Base-by-base conservation (phyloP, 30 jellyfish, hydroid and myxozoan species). In the Cassiopea xamachana region DNA sequence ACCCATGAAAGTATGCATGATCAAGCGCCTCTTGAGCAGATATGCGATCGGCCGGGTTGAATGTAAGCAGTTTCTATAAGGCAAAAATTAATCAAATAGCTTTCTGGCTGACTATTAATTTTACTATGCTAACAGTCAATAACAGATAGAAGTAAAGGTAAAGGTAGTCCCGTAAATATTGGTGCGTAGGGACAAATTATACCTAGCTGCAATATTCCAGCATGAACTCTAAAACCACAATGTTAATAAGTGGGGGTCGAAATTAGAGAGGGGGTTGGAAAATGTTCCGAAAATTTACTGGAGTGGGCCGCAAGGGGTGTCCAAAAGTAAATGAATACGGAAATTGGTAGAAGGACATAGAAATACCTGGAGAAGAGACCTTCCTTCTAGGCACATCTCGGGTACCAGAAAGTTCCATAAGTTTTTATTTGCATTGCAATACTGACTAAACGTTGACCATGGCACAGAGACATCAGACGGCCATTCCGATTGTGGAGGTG, bases 401-500 rank as follows among this genome's bases (percentile, higher is more conserved):
- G 98, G 92, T 9, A 96, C 96, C 14, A 92, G 72, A 55, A 76
- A 80, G n/a, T 71, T 91, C 95, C 86, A 71, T 67, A 88, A 13
- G 67, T 76, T 77, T 13, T 77, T 83, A 68, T 92, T 94, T 44
- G 92, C 90, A 17, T 89, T 91, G 75, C 76, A 27, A 78, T 89
- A 90, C 1, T 77, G 90, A 15, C 69, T 82, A 73, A 96, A 96
- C 9, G 98, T 60, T 16, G 98, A 83, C 90, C 94, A 82, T 8
- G 99, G 98, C 49, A 96, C 64, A 9, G 96, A 79, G 60, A 90
- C 97, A 81, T 87, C 89, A 69, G 70, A 91, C 16, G 99, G 99
- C 99, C 99, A 96, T 16, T 96, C 97, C 5, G 89, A 60, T 68
- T 93, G 87, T 45, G 61, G 93, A 16, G 99, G 99, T 16, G 97